Percentiles rank a stretch among this genome's conserved stretches.
These are phyloP conservation scores for Odontocerum albicorne DNA, from an alignment of 2,888 invertebrate species.

Conservation along the genomic window DNA sequence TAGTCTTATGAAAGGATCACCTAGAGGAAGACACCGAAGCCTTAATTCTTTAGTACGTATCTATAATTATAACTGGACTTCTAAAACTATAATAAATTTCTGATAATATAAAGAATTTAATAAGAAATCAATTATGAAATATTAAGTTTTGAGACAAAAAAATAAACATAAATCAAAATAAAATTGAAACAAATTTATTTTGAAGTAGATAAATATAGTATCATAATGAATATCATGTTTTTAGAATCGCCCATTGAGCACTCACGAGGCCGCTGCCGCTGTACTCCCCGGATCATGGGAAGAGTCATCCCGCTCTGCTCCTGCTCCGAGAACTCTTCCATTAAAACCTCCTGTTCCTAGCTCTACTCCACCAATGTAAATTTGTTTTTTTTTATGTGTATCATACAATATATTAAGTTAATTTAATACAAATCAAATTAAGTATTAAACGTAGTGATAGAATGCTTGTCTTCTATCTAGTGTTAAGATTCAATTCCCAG, in stretches of 20 bases:
- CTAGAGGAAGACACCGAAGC: slow-evolving; percentile 69
- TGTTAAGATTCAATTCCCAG: too few species aligned
- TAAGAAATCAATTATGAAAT: too few species aligned
- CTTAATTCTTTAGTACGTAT: slow-evolving; percentile 60
- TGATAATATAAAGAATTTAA: too few species aligned
- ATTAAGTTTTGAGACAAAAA: too few species aligned
- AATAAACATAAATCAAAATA: too few species aligned
- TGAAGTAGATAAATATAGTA: too few species aligned
- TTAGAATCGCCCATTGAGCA: slow-evolving; percentile 32
- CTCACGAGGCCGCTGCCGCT: slow-evolving; percentile 48
- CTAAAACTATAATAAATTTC: too few species aligned
- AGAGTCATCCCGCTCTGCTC: slow-evolving; percentile 73
- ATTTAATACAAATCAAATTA: too few species aligned
- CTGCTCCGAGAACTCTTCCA: slow-evolving; percentile 68
- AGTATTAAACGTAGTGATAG: too few species aligned
- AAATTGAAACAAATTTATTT: not conserved
- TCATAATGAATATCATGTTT: slow-evolving; percentile 16
- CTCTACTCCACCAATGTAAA: slow-evolving; percentile 39
- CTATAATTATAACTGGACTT: not conserved
- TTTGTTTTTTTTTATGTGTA: slow-evolving; percentile 28
- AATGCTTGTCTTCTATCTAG: too few species aligned
- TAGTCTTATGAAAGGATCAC: slow-evolving; percentile 64
- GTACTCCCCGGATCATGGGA: slow-evolving; percentile 65
- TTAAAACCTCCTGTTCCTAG: slow-evolving; percentile 47
- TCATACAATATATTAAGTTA: not conserved